Base-by-base conservation (phyloP, 1,140 invertebrate genomes). In the Pygmarrhopalites habei region DNA sequence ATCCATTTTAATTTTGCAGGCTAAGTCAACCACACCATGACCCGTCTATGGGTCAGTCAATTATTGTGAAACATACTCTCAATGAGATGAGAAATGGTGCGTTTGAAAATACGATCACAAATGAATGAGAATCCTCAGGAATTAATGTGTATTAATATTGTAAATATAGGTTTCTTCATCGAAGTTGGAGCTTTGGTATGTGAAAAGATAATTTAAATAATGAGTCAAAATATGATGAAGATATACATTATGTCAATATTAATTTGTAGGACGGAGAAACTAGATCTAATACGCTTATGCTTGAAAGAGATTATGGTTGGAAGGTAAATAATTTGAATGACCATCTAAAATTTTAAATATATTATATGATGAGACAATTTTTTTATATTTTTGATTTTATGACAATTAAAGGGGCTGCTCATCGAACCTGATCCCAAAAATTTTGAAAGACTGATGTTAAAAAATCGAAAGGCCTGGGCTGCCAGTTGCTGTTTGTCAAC, bases 381-480 rank as follows among this genome's bases (percentile, higher is more conserved):
- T n/a, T n/a, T n/a, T n/a, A n/a, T n/a, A n/a, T n/a, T n/a, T n/a
- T n/a, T n/a, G n/a, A n/a, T n/a, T n/a, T n/a, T n/a, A n/a, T n/a
- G n/a, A n/a, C n/a, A 55, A 12, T 14, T 15, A 30, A 28, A 69
- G 55, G 76, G 76, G 15, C 47, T 77, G 1, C 61, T 77, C n/a
- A 74, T 77, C 26, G 76, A 77, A 65, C 73, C 73, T 21, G 73
- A 75, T 66, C 74, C 74, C 1, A 70, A 67, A 41, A 76, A 74
- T 59, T 78, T 70, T 59, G 65, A 66, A 47, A 52, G 32, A 19
- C 23, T 69, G 7, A 12, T 66, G n/a, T n/a, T 51, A 17, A 74
- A 73, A 56, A 65, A 71, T 58, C 63, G 74, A 43, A 73, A 75
- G 56, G 71, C 72, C 14, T 73, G 70, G 60, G 59, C 69, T 25